Conservation (phyloP, 2,113 vertebrate genomes). For the Planiliza haematocheilus region DNA sequence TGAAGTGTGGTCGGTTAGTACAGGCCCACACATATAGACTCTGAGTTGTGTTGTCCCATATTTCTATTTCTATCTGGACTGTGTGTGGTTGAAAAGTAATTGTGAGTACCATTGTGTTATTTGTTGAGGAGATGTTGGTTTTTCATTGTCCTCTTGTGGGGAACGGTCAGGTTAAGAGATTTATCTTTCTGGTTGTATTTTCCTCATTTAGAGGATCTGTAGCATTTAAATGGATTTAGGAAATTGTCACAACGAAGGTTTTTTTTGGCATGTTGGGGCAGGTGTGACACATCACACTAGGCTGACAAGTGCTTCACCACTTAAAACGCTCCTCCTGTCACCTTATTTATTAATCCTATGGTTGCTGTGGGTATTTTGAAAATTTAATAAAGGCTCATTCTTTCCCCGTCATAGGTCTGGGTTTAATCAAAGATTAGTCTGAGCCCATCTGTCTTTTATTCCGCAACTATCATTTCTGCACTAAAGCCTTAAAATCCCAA, state of each 20-base stretch:
- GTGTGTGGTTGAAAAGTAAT: too few relatives aligned
- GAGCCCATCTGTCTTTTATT: constrained; percentile 26
- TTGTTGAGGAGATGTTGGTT: too few relatives aligned
- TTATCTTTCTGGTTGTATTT: background rate
- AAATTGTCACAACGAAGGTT: constrained; percentile 5
- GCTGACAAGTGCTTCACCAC: constrained; percentile 5
- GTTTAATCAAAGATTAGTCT: constrained; percentile 41
- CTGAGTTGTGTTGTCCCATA: too few relatives aligned
- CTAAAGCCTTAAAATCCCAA: constrained; percentile 38
- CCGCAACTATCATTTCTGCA: background rate
- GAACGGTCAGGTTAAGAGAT: too few relatives aligned
- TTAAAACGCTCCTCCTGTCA: constrained; percentile 5
- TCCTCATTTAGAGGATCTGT: background rate
- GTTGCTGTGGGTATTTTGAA: constrained; percentile 26
- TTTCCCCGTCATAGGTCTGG: constrained; percentile 20
- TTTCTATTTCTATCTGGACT: too few relatives aligned
- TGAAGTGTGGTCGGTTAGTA: too few relatives aligned
- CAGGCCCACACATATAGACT: too few relatives aligned
- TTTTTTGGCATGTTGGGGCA: constrained; percentile 3
- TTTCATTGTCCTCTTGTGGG: too few relatives aligned
- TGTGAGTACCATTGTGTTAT: too few relatives aligned
- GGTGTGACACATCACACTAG: background rate
- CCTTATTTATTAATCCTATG: constrained; percentile 7
- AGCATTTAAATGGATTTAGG: background rate
- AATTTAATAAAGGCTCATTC: constrained; percentile 25